These are phyloP conservation scores for Gouania willdenowi DNA, from an alignment of 2,797 vertebrate genomes.

Conservation along the genomic window DNA sequence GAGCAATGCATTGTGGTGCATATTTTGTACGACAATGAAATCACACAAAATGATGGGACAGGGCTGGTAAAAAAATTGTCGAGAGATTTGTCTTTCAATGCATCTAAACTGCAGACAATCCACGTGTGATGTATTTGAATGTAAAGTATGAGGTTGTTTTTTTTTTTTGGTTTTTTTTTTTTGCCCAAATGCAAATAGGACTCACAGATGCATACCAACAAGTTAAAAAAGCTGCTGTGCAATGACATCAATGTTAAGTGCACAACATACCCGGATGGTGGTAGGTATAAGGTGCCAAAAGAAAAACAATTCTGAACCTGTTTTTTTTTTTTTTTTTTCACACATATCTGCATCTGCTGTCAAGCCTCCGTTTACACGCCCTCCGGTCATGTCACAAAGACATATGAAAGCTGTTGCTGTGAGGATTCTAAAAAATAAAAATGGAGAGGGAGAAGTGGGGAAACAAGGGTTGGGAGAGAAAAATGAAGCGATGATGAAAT, in stretches of 20 bases:
- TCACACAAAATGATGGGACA: no score
- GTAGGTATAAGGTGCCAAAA: slow-evolving; percentile 23
- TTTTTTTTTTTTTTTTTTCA: slow-evolving; percentile 39
- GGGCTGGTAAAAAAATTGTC: no score
- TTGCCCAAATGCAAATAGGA: slow-evolving; percentile 18
- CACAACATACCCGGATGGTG: slow-evolving; percentile 25
- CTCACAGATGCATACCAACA: slow-evolving; percentile 7
- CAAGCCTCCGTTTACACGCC: slow-evolving; percentile 42
- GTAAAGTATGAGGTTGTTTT: not conserved
- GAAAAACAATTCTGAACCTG: slow-evolving; percentile 27
- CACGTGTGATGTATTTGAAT: slow-evolving; percentile 10
- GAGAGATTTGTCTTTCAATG: not conserved
- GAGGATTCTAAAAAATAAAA: no score
- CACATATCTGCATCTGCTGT: slow-evolving; percentile 58
- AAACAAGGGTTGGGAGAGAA: slow-evolving; percentile 21
- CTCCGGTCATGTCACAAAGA: slow-evolving; percentile 50
- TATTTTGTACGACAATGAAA: no score
- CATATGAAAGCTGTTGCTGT: slow-evolving; percentile 43
- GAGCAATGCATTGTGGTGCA: no score
- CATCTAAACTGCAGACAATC: not conserved
- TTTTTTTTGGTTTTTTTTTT: no score
- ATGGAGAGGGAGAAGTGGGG: slow-evolving; percentile 16
- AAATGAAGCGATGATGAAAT: slow-evolving; percentile 44
- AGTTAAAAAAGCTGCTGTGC: slow-evolving; percentile 27
- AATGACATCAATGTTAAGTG: slow-evolving; percentile 30